A percentile compares a stretch with the other conserved stretches of the same genome.
phyloP scores from a whole-genome alignment of 2,113 vertebrate species.

The Cercopithecus mona region DNA sequence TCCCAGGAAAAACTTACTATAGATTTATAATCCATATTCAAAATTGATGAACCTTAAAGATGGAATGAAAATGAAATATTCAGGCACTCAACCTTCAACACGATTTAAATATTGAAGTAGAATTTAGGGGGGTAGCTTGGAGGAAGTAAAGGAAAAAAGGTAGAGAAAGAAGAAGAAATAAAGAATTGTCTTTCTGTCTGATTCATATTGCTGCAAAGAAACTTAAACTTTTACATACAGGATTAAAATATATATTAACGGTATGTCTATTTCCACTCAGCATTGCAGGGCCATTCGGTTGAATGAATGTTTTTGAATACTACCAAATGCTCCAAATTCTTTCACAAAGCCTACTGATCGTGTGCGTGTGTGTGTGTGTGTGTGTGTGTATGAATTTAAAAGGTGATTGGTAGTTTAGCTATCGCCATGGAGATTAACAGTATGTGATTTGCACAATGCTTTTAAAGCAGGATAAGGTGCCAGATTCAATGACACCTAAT shows the following conservation, averaged over 20 bases:
- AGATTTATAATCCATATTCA: conserved; percentile 61
- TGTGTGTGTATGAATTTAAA: background rate
- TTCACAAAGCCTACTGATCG: background rate
- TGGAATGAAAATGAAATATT: conserved; percentile 42
- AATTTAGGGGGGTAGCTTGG: background rate
- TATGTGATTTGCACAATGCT: conserved; percentile 10
- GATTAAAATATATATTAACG: background rate
- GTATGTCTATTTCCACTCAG: background rate
- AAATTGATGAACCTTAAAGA: conserved; percentile 25
- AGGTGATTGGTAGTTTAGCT: background rate
- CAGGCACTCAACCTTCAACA: conserved; percentile 22
- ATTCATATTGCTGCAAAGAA: background rate
- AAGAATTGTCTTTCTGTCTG: background rate
- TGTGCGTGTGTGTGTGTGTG: background rate
- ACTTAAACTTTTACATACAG: background rate
- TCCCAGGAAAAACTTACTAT: conserved; percentile 35
- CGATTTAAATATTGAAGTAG: conserved; percentile 52
- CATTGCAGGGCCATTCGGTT: background rate
- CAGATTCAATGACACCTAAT: conserved; percentile 43
- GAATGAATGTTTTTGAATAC: background rate
- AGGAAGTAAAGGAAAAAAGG: background rate
- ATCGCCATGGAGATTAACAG: conserved; percentile 58
- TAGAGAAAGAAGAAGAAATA: background rate
- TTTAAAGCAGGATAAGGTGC: conserved; percentile 33
- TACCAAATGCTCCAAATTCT: background rate